phyloP scores from a whole-genome alignment of 2,797 vertebrate genomes.

The Gymnoscopelus braueri region DNA sequence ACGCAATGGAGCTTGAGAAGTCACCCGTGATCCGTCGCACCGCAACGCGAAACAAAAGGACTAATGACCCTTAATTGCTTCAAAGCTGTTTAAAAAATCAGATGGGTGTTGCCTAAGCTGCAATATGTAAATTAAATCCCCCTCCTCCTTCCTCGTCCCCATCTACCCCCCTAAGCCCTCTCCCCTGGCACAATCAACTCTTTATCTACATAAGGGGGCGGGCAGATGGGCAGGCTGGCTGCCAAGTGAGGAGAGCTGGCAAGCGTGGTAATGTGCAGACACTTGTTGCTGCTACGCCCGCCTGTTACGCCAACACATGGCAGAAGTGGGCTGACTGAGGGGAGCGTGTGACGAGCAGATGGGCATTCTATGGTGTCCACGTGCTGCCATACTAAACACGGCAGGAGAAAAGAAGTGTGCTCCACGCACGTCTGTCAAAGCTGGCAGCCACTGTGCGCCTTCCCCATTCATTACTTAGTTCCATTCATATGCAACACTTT shows the following conservation, averaged over 20 bases:
- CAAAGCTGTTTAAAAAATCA: slow-evolving; percentile 82
- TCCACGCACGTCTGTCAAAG: slow-evolving; percentile 53
- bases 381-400: slow-evolving; percentile 68
- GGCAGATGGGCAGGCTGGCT: slow-evolving; percentile 78
- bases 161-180: slow-evolving; percentile 62
- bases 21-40: slow-evolving; percentile 56
- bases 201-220: slow-evolving; percentile 79
- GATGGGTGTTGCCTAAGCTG: slow-evolving; percentile 81
- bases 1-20: slow-evolving; percentile 58
- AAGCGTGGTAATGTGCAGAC: slow-evolving; percentile 81
- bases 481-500: slow-evolving; percentile 77
- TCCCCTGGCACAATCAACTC: slow-evolving; percentile 84
- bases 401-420: slow-evolving; percentile 62
- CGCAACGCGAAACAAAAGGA: slow-evolving; percentile 81
- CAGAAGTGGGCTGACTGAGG: slow-evolving; percentile 44
- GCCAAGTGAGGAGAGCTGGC: slow-evolving; percentile 82
- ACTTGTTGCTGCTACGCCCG: slow-evolving; percentile 84
- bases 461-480: slow-evolving; percentile 72
- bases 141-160: slow-evolving; percentile 55
- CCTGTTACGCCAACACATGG: slow-evolving; percentile 78
- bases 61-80: slow-evolving; percentile 85
- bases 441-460: slow-evolving; percentile 58
- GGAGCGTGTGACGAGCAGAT: slow-evolving; percentile 63
- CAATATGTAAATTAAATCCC: slow-evolving; percentile 83
- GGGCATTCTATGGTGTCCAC: slow-evolving; percentile 66